phyloP scores from a whole-genome alignment of 2,113 vertebrate species.

The Pontoporia blainvillei region DNA sequence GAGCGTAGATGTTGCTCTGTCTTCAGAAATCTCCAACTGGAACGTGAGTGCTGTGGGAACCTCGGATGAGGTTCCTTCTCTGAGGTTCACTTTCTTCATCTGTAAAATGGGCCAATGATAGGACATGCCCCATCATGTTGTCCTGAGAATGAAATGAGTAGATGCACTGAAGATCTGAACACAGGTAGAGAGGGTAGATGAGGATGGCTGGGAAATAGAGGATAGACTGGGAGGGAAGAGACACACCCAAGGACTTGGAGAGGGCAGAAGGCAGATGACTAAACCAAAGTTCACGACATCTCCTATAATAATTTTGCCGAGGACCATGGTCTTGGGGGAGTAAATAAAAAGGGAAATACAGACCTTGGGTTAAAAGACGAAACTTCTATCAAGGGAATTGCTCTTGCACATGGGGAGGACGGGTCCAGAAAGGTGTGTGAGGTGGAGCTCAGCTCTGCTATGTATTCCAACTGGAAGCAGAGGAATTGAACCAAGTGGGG shows the following conservation, averaged over 20 bases:
- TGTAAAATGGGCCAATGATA: neutral
- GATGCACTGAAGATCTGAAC: neutral
- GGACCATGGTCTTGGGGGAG: neutral
- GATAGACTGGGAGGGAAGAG: neutral
- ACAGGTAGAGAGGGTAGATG: neutral
- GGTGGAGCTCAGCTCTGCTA: neutral
- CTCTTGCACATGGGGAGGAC: neutral
- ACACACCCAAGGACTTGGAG: neutral
- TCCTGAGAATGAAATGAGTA: neutral
- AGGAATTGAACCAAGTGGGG: neutral
- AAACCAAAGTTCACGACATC: neutral
- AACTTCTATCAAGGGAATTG: neutral
- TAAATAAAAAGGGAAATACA: neutral
- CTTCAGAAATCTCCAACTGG: neutral
- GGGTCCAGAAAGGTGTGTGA: neutral
- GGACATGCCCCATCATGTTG: neutral
- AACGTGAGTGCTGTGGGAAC: neutral
- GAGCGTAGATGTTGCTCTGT: neutral
- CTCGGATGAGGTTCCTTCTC: neutral
- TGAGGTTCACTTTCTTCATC: neutral
- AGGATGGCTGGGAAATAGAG: neutral
- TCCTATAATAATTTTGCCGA: neutral
- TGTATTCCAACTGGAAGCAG: neutral
- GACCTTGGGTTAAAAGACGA: neutral
- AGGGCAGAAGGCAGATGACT: neutral